Evolutionary conservation across 2,113 vertebrate species (phyloP), one percentile per base, ranked within the genome.

Genomic region (Gavialis gangeticus): DNA sequence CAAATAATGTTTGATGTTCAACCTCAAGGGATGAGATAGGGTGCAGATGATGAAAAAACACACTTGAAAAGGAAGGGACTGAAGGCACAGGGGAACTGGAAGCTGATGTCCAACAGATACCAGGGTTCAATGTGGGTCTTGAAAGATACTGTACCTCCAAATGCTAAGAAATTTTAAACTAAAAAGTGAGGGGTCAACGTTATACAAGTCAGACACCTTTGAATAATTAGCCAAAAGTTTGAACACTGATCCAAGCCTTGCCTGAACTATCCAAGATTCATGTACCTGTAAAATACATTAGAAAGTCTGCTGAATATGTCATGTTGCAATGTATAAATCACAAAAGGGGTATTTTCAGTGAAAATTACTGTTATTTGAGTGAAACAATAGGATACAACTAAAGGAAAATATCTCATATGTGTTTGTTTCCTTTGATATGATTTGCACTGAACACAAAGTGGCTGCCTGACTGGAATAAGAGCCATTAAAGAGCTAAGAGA

Each of bases 1-100:
- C 25, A 77, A 79, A 75, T 92, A 69, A 56, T 58, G 11, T 93
- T 95, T 94, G 84, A 89, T 93, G 54, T 17, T 93, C 75, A 84
- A 90, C 80, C 13, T 91, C 46, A 25, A 71, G 56, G 80, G 46
- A 82, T 94, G 90, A 91, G 92, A 91, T 69, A 10, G 30, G 55
- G 3, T 75, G 56, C 87, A 58, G 55, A 27, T 75, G 22, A 55
- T 18, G 55, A 84, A 83, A 88, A 63, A 90, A 82, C 8, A 56
- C 4, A 37, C 57, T 59, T 90, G 4, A 88, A 79, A 79, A 78
- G 58, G 25, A 56, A 87, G 34, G 1, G 2, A 56, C 12, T 0
- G 2, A 67, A 88, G 54, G 1, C 22, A 66, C 27, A 67, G 13
- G 15, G 30, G 56, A 64, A 28, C 57, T 85, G 34, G 54, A 64